Base-by-base conservation (phyloP, 2,113 vertebrate species). In the Baryphthengus martii region DNA sequence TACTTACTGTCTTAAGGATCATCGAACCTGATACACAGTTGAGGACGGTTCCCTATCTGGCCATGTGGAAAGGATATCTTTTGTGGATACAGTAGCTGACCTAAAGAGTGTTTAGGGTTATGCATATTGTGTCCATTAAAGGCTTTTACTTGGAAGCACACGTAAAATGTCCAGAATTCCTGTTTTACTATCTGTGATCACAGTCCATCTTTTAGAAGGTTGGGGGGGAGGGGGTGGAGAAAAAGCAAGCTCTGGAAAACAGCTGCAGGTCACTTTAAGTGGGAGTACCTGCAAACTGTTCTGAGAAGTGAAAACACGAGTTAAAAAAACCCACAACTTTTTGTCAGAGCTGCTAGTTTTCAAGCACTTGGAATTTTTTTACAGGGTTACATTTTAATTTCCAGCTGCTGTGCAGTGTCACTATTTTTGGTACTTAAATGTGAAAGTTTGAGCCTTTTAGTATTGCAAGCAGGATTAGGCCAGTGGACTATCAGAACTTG, bases 171-270 rank as follows among this genome's bases (percentile, higher is more conserved):
- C 63, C 17, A 26, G 31, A 88, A 47, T 55, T 63, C 7, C 31
- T 19, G 19, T 87, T 87, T 77, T 80, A 29, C 21, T 16, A 81
- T 21, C 25, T 81, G 18, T 62, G 42, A n/a, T 16, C 7, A n/a
- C 66, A 42, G 25, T 63, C 14, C 42, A 0, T 14, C 4, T 70
- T 73, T 26, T 9, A 50, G 19, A 76, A 65, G 50, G n/a, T n/a
- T n/a, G n/a, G n/a, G 20, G 18, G 10, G 7, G 8, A 37, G 15
- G 1, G 1, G 8, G 42, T 6, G 3, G 7, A 33, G 9, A 52
- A 58, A 52, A 58, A 26, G 7, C 15, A 44, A 35, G 31, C 16
- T 85, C 26, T 68, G 58, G 40, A 56, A 86, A 85, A 20, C 3
- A 63, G 17, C 10, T 82, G 25, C 29, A 63, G 18, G 28, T 63